Evolutionary conservation across 2,888 invertebrate genomes (phyloP).

Genomic region (Ischnus inquisitorius): DNA sequence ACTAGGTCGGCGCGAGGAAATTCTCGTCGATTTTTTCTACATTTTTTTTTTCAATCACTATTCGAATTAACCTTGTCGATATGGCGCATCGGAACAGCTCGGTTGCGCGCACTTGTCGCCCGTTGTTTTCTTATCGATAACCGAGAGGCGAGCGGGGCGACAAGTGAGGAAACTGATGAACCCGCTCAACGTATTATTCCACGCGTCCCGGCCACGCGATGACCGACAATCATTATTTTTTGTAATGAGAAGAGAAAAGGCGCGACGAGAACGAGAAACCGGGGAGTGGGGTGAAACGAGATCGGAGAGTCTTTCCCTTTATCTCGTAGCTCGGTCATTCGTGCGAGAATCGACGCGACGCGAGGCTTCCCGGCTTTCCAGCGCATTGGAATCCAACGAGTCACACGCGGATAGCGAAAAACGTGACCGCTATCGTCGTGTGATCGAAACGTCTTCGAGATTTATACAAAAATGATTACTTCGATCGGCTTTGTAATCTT

Average conservation of each 20-base stretch:
- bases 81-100: constrained; percentile 70
- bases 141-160: too few relatives aligned
- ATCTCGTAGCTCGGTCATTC: constrained; percentile 28
- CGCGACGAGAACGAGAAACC: constrained; percentile 1
- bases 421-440: not conserved
- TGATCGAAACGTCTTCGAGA: constrained; percentile 21
- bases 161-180: constrained; percentile 72
- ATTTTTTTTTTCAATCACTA: constrained; percentile 30
- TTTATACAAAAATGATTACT: not conserved
- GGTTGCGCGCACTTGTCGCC: constrained; percentile 62
- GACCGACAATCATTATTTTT: constrained; percentile 8
- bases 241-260: constrained; percentile 28
- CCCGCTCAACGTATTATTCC: constrained; percentile 78
- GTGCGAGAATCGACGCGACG: not conserved
- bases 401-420: constrained; percentile 1
- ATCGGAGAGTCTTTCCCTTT: constrained; percentile 66
- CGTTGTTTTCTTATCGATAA: constrained; percentile 71
- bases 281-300: constrained; percentile 8
- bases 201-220: constrained; percentile 57
- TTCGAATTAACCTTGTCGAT: constrained; percentile 73
- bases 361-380: not conserved
- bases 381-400: not conserved
- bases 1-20: constrained; percentile 32
- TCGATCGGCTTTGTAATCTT: not conserved
- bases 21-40: not conserved